Evolutionary conservation across 2,113 vertebrate species (phyloP), one percentile per base, ranked within the genome.

Genomic region (Anhinga rufa): DNA sequence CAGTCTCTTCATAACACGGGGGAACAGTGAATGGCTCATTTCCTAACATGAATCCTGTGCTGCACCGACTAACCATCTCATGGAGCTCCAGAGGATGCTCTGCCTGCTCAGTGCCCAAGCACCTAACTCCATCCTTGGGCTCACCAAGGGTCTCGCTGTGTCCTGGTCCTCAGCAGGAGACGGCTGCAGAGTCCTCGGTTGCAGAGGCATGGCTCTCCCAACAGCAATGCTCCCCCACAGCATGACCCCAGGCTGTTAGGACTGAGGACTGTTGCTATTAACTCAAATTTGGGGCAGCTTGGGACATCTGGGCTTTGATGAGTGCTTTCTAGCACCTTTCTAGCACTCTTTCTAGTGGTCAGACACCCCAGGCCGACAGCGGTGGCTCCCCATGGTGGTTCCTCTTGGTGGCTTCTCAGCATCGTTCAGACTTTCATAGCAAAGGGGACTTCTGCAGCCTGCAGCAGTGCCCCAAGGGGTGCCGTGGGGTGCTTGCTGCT

Each of bases 1-100:
- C 24, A 46, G 0, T 49, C 42, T 28, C 70, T 19, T 64, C 10
- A 25, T n/a, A 51, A 20, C 6, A 7, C 9, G 21, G 6, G 18
- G 58, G 58, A 78, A 60, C 9, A 51, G 22, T 13, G 9, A 51
- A 57, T 14, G 16, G 9, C 82, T 75, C 12, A 14, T 70, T 82
- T 84, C 36, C 42, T 79, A 17, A 12, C 7, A 51, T 1, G 13
- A 64, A 51, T 25, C 20, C 48, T 60, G 32, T n/a, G 26, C 12
- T 48, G 24, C 34, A 17, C 29, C 0, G 0, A 9, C 28, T 44
- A 26, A 49, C 32, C 17, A 5, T 17, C 32, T 62, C 11, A 1
- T 2, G 18, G 38, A 51, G 21, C 24, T 70, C 15, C 28, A 48
- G 46, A 70, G 8, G 46, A 70, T 82, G 18, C 55, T 84, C 9